Percentiles rank a stretch among this genome's conserved stretches.
Conservation (phyloP, 2,797 vertebrate species). For the Helarctos malayanus region DNA sequence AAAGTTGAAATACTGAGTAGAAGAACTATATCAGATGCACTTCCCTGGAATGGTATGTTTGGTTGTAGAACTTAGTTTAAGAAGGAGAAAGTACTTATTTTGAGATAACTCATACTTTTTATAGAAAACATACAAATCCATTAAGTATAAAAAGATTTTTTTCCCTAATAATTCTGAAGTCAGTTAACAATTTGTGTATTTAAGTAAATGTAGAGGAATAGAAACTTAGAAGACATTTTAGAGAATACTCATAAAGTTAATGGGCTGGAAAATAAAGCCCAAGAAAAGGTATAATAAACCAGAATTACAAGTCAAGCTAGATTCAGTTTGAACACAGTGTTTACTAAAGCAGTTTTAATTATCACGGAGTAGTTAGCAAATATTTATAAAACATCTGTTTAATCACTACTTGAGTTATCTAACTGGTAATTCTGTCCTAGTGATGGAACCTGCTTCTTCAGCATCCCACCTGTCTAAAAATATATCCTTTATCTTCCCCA, state of each 20-base stretch:
- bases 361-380: slow-evolving; percentile 60
- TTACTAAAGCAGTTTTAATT: slow-evolving; percentile 61
- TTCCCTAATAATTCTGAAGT: slow-evolving; percentile 44
- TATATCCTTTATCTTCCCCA: slow-evolving; percentile 33
- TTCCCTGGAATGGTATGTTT: slow-evolving; percentile 49
- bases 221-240: slow-evolving; percentile 47
- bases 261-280: slow-evolving; percentile 60
- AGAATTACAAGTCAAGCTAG: slow-evolving; percentile 69
- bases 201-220: slow-evolving; percentile 39
- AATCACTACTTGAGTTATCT: slow-evolving; percentile 27
- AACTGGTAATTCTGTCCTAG: slow-evolving; percentile 52
- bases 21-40: neutral
- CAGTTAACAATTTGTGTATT: slow-evolving; percentile 41
- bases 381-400: slow-evolving; percentile 60
- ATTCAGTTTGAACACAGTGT: slow-evolving; percentile 48
- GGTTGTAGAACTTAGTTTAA: slow-evolving; percentile 50
- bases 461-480: slow-evolving; percentile 34
- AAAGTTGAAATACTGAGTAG: slow-evolving; percentile 46
- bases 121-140: neutral
- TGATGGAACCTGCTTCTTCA: slow-evolving; percentile 31
- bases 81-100: slow-evolving; percentile 55
- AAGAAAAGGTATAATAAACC: slow-evolving; percentile 67
- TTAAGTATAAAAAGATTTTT: neutral
- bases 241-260: slow-evolving; percentile 47
- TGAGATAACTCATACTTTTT: slow-evolving; percentile 39